Evolutionary conservation across 1,140 invertebrate genomes (phyloP), one percentile per base, ranked within the genome.

Genomic region (Cydia splendana): DNA sequence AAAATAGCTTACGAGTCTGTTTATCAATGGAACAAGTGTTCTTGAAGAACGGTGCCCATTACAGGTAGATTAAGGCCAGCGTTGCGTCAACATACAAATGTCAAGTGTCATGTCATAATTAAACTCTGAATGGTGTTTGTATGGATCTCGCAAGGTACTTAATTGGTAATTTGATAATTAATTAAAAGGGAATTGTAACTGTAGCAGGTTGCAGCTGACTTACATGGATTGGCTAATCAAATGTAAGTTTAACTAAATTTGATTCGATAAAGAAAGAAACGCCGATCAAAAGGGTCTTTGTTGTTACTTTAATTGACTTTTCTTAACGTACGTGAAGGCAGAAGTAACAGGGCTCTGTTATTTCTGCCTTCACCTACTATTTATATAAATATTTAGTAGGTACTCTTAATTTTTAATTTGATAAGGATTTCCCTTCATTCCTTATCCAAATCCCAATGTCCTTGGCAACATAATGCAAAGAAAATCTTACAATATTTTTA

Each of bases 71-170:
- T 71, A 45, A 71, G 67, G 67, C 18, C 67, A 71, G 20, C 13
- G 30, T 71, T 71, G 67, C 67, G 67, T 71, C 67, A 69, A 38
- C 65, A 15, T 67, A 34, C 28, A 71, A 71, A 71, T 71, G 67
- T 71, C 38, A 71, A 71, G 67, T 45, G 67, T 71, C 67, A 71
- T 45, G 67, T 71, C 67, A 71, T 71, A 71, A 71, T 69, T 18
- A 71, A 18, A 69, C 7, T 6, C 67, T 71, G 67, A 71, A 71
- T 71, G 67, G 38, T 20, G n/a, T 20, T n/a, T 7, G 13, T 69
- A 69, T 38, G 38, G 10, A 12, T 24, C 57, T 24, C 7, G 24
- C 65, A 34, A 13, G 34, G 1, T n/a, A 45, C 6, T 42, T 71
- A 71, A 71, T 71, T 18, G n/a, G 34, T 71, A 18, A 71, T 38